Base-by-base conservation (phyloP, 2,888 invertebrate genomes). In the Spodoptera picta region DNA sequence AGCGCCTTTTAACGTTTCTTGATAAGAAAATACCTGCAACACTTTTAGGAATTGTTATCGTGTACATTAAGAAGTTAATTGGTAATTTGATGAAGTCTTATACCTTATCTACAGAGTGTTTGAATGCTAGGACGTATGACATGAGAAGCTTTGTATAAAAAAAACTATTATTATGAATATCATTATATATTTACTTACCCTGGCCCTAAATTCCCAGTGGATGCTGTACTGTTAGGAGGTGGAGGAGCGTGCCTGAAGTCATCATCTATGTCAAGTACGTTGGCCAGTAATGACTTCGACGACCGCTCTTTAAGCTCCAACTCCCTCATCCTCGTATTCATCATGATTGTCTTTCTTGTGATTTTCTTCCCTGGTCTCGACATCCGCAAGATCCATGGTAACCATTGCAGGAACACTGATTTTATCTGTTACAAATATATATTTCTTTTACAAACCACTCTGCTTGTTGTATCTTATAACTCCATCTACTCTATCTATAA, bases 361-460 rank as follows among this genome's bases (percentile, higher is more conserved):
- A 98, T 98, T 92, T 98, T 98, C 95, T 98, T 98, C 57, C 98
- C 99, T 48, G 99, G 99, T 86, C 99, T 96, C 86, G 97, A 97
- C 99, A 99, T 99, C 68, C 99, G 96, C 86, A 99, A 95, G 75
- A 99, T 96, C 98, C 98, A 99, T 69, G 99, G 99, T 88, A 99
- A 95, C 99, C 99, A 99, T 95, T 98, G 98, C 80, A 99, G 97
- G 93, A 99, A 98, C 85, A 99, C 96, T 83, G 97, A 97, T 94
- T 98, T 98, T 87, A 99, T 98, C 99, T 99, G 93, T 47, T 44
- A 77, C 74, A 10, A 1, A 45, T 47, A 44, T 19, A 42, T 46
- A 47, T 41, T 2, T 6, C 9, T 46, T 6, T 10, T 43, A 57
- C 6, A 19, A 12, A 4, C 23, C 11, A 24, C 1, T 14, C 11